Base-by-base conservation (phyloP, 2,113 vertebrate genomes). In the Cricetomys ansorgei region DNA sequence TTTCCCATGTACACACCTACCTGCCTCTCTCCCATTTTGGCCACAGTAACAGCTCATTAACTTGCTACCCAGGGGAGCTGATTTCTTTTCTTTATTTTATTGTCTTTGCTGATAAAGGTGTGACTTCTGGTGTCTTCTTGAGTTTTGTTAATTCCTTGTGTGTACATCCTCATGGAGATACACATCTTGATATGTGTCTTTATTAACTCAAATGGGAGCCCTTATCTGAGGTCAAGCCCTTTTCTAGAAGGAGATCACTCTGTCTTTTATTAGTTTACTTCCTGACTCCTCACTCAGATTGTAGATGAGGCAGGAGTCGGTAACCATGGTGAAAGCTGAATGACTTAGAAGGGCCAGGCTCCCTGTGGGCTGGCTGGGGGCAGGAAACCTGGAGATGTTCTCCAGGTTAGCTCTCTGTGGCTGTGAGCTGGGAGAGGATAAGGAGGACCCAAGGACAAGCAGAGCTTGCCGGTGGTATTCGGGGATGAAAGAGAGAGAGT, bases 251-350 rank as follows among this genome's bases (percentile, higher is more conserved):
- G 37, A 43, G 50, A 70, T 62, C 55, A 5, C 80, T 48, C 50
- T 87, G 90, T 57, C 25, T 92, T 93, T 80, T 96, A 76, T 81
- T 62, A 27, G 6, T 92, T 94, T 88, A 45, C 67, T 80, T 94
- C 84, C 85, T 73, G 53, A 48, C 59, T 84, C 80, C 59, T 91
- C 7, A 10, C 10, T 87, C 29, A 69, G 95, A 64, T 84, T 87
- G 76, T 9, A 25, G 69, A 43, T 69, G 55, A 10, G 27, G 21
- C 48, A 40, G 34, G 64, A 83, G 48, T 70, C 11, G 31, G 37
- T 55, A 37, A 34, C 59, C 57, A 3, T 31, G 25, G 53, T 29
- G 29, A 65, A 59, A 45, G 48, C 12, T 13, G 40, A 8, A 1
- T 37, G 55, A 70, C 9, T 50, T 27, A 59, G 64, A 67, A 85